Evolutionary conservation across 2,797 vertebrate species (phyloP), one percentile per base, ranked within the genome.

Genomic region (Gorsachius magnificus): DNA sequence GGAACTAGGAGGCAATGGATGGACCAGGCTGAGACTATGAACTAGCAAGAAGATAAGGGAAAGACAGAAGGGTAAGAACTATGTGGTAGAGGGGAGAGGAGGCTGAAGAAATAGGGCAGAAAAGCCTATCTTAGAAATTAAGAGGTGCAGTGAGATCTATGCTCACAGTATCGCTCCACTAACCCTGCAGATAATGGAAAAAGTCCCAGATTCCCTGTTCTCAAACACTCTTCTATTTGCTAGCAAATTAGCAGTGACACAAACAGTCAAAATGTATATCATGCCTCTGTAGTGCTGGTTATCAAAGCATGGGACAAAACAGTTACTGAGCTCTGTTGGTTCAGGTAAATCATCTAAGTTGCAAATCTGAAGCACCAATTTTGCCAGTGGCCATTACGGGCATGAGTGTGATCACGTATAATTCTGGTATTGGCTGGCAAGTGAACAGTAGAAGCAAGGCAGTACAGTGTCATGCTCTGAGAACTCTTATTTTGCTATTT

Each of bases 351-450:
- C 17, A 57, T 20, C 41, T 68, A 48, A 72, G 13, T 15, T 57
- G 63, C 70, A 91, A 21, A 72, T 17, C 50, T 50, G 35, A 76
- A 79, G 48, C 14, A 26, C 24, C 36, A 28, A 0, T 85, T 95
- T 89, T 85, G n/a, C 61, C 58, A 45, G 36, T 17, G 54, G 46
- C 82, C 31, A 11, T 29, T 53, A 43, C 0, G 6, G 54, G 35
- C n/a, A 5, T 0, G 4, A 58, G 31, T 24, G 16, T 18, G 31
- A 24, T n/a, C 20, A 11, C 35, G 33, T 29, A 0, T 33, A 26
- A 65, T 84, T 80, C 72, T 77, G 43, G 16, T 69, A n/a, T 0
- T 7, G 63, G 16, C 60, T 74, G 71, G 56, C 26, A 58, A 53
- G 35, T 14, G 26, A 66, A 25, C 1, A 65, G 25, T 2, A 46